Evolutionary conservation across 2,113 vertebrate species (phyloP), one percentile per base, ranked within the genome.

Genomic region (Oxygymnocypris stewartii): DNA sequence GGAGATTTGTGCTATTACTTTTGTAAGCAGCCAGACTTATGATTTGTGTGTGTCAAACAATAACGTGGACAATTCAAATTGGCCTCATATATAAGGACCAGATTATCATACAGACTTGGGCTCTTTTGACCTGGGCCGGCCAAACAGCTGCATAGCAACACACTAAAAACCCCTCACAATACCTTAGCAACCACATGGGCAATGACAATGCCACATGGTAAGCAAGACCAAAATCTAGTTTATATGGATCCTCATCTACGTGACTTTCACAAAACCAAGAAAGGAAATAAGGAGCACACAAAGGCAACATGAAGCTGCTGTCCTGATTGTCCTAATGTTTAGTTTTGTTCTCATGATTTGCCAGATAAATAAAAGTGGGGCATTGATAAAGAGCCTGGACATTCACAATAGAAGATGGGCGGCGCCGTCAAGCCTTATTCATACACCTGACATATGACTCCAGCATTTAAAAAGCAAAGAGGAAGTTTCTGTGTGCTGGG

Each of bases 361-460:
- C 37, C n/a, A 13, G 18, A 80, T 81, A 13, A 65, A 85, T 59
- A 86, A 84, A 89, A 90, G 67, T 18, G 25, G 75, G 49, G 79
- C 65, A 88, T 65, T 59, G 35, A 20, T 37, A 4, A 59, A 75
- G 76, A 88, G 71, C 28, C 28, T 87, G 85, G 37, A 84, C 69
- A 67, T 14, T 42, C 14, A 84, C 77, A 88, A 87, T 71, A 40
- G 79, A 87, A 84, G 82, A 90, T 86, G 84, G 84, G 86, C 44
- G 69, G 86, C 83, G 78, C 42, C 0, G 31, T 87, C 89, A 82
- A 85, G 79, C 87, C 85, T 84, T 91, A 88, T 91, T 82, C 86
- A 89, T 81, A 89, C 90, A 91, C 86, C 88, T 93, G 92, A 94
- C 89, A 93, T 76, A 90, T 89, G 93, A 93, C 89, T 92, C 91